Conservation (phyloP, 2,888 invertebrate genomes). For the Noctua pronuba region DNA sequence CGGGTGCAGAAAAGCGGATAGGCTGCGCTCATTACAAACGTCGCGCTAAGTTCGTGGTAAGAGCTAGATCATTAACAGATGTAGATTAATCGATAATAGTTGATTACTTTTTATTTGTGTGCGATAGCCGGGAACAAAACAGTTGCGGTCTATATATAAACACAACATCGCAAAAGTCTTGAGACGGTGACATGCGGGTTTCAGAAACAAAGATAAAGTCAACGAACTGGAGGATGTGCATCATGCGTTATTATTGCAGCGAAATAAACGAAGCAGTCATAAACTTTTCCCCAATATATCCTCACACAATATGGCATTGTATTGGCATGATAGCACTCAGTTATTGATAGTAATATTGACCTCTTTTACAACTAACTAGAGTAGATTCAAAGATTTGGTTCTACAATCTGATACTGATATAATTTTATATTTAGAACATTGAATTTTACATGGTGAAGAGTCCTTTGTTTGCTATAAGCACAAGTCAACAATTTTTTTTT, state of each 20-base stretch:
- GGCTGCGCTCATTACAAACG: constrained; percentile 96
- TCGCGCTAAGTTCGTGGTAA: constrained; percentile 96
- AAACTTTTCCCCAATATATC: neutral
- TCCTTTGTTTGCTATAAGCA: constrained; percentile 16
- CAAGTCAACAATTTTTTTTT: neutral
- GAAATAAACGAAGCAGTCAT: constrained; percentile 34
- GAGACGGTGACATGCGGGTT: constrained; percentile 71
- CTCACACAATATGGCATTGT: neutral
- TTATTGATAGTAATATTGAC: constrained; percentile 8
- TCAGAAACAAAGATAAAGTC: constrained; percentile 81
- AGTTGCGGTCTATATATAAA: constrained; percentile 79
- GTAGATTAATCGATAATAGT: constrained; percentile 32
- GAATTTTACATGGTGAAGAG: neutral
- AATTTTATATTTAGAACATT: constrained; percentile 50
- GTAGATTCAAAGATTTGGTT: neutral
- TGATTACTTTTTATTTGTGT: constrained; percentile 22
- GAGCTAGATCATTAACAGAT: constrained; percentile 72
- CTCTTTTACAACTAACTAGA: constrained; percentile 19
- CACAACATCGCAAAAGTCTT: constrained; percentile 73
- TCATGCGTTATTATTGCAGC: constrained; percentile 58
- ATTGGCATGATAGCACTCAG: neutral
- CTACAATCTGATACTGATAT: neutral
- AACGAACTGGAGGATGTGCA: constrained; percentile 72
- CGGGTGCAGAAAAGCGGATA: constrained; percentile 86
- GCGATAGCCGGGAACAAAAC: constrained; percentile 68